Evolutionary conservation across 2,888 invertebrate species (phyloP).

Genomic region (Ametastegia equiseti): DNA sequence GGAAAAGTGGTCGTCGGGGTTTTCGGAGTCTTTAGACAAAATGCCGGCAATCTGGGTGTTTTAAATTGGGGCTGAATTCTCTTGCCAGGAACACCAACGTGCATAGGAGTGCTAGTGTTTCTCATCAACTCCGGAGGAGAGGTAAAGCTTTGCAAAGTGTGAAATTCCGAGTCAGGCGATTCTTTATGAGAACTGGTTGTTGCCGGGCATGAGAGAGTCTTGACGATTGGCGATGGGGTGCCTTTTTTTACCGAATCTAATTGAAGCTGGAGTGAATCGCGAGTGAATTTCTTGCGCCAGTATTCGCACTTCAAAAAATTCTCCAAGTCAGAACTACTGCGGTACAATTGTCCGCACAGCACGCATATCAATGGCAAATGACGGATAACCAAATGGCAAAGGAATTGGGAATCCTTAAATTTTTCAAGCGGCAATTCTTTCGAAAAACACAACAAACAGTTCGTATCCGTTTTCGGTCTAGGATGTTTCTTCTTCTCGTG

Average conservation of each 20-base stretch:
- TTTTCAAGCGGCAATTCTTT: constrained; percentile 59
- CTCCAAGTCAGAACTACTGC: constrained; percentile 59
- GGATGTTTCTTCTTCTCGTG: constrained; percentile 66
- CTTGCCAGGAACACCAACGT: constrained; percentile 50
- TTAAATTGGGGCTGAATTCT: constrained; percentile 57
- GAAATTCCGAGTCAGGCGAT: constrained; percentile 16
- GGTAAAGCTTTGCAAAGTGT: constrained; percentile 51
- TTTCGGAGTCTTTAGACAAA: constrained; percentile 62
- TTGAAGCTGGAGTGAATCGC: background rate
- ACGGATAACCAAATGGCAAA: constrained; percentile 63
- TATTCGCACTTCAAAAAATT: constrained; percentile 15
- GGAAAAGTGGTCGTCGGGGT: background rate
- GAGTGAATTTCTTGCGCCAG: background rate
- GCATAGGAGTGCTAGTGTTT: constrained; percentile 69
- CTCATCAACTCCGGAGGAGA: constrained; percentile 66
- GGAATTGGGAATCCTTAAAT: constrained; percentile 59
- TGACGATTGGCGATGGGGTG: constrained; percentile 11
- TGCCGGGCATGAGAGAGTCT: background rate
- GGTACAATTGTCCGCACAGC: constrained; percentile 64
- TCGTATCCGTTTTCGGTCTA: constrained; percentile 55
- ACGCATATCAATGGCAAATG: constrained; percentile 68
- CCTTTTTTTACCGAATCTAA: background rate
- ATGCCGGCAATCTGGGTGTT: constrained; percentile 57
- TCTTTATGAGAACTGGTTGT: background rate
- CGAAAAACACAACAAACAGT: constrained; percentile 65